These are phyloP conservation scores for Potamilus streckersoni DNA, from an alignment of 1,140 invertebrate species.

Conservation along the genomic window DNA sequence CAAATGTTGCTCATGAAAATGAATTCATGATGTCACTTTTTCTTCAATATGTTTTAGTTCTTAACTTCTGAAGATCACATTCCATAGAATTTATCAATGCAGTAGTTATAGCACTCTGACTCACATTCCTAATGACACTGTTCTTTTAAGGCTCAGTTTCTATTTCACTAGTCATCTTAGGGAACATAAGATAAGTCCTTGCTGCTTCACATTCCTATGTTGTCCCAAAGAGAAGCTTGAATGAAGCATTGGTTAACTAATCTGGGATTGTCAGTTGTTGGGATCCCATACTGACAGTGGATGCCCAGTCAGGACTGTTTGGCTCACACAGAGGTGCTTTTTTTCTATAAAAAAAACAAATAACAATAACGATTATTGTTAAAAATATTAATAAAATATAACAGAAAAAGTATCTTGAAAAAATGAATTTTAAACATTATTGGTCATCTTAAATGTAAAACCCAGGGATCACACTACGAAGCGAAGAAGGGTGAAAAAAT, in stretches of 20 bases:
- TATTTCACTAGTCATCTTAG: neutral
- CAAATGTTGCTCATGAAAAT: neutral
- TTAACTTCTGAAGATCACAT: constrained; percentile 4
- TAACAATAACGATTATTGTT: too few relatives aligned
- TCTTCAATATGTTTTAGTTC: neutral
- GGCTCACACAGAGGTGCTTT: constrained; percentile 3
- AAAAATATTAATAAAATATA: too few relatives aligned
- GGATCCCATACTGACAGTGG: neutral
- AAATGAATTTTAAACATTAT: too few relatives aligned
- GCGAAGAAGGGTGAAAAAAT: too few relatives aligned
- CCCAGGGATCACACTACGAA: too few relatives aligned
- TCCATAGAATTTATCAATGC: neutral
- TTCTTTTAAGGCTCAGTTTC: neutral
- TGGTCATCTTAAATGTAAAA: too few relatives aligned
- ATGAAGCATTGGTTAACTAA: neutral
- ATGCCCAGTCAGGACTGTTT: constrained; percentile 6
- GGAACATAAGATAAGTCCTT: neutral
- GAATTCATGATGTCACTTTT: neutral
- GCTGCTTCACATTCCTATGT: neutral
- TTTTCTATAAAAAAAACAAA: constrained; percentile 2
- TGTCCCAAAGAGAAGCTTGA: too few relatives aligned
- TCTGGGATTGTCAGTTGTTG: neutral
- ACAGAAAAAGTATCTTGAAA: too few relatives aligned
- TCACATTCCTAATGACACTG: neutral
- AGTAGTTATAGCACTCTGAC: neutral